A percentile compares a stretch with the other conserved stretches of the same genome.
phyloP scores from a whole-genome alignment of 1,140 invertebrate species.

The Drosophila seguyi region DNA sequence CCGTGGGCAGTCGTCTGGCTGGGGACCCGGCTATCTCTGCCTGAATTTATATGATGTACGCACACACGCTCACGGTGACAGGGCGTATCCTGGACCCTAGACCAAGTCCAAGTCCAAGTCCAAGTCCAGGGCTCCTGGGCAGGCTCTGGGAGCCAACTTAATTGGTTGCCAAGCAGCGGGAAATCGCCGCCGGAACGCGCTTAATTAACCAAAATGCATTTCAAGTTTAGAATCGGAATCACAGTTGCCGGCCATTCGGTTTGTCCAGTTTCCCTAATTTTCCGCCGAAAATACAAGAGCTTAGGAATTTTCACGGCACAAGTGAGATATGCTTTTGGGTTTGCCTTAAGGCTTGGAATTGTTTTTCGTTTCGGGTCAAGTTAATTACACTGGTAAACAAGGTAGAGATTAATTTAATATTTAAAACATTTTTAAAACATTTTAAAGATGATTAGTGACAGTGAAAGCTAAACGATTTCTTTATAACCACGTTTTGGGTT shows the following conservation, averaged over 20 bases:
- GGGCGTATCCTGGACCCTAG: slow-evolving; percentile 61
- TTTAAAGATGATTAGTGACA: neutral
- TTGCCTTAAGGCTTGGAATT: slow-evolving; percentile 21
- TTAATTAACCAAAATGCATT: slow-evolving; percentile 83
- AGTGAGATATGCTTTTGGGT: slow-evolving; percentile 61
- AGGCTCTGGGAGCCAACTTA: slow-evolving; percentile 63
- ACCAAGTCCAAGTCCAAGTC: neutral
- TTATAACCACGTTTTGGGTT: neutral
- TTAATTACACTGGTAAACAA: slow-evolving; percentile 46
- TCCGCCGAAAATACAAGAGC: slow-evolving; percentile 36
- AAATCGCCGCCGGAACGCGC: slow-evolving; percentile 78
- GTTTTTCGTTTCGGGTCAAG: slow-evolving; percentile 20
- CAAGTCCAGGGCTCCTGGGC: slow-evolving; percentile 16
- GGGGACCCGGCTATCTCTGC: slow-evolving; percentile 17
- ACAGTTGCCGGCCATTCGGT: slow-evolving; percentile 9
- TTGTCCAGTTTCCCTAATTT: slow-evolving; percentile 53
- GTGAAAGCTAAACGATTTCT: no score
- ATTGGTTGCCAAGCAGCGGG: slow-evolving; percentile 81
- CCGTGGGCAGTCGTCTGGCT: slow-evolving; percentile 64
- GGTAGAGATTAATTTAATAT: neutral
- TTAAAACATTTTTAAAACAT: neutral
- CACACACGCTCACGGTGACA: slow-evolving; percentile 56
- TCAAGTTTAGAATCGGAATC: slow-evolving; percentile 56
- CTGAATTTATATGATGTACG: slow-evolving; percentile 17
- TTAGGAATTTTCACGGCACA: slow-evolving; percentile 24